phyloP scores from a whole-genome alignment of 2,797 vertebrate genomes.

The Sebastes hubbsi region DNA sequence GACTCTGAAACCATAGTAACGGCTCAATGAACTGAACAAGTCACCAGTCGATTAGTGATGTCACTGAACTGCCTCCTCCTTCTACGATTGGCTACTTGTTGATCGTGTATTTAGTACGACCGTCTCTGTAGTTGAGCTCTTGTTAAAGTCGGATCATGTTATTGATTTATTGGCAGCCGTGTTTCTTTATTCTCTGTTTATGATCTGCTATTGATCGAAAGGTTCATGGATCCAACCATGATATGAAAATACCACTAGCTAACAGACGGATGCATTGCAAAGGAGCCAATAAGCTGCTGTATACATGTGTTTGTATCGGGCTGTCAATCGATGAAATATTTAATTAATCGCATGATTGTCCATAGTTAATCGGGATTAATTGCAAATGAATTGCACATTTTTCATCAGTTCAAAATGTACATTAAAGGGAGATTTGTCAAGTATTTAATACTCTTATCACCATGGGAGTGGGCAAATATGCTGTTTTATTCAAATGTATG shows the following conservation, averaged over 20 bases:
- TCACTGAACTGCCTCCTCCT: neutral
- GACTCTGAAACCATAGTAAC: neutral
- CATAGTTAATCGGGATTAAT: no score
- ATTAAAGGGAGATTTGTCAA: no score
- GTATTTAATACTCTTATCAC: no score
- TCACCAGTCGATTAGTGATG: neutral
- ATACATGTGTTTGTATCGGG: neutral
- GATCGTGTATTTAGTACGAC: accelerated
- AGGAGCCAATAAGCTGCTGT: neutral
- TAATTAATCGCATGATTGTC: no score
- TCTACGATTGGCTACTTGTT: neutral
- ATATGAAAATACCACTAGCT: neutral
- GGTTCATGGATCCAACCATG: neutral
- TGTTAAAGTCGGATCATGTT: neutral
- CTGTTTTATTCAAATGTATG: accelerated
- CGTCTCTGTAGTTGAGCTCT: neutral
- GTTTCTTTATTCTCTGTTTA: neutral
- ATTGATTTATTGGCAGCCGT: neutral
- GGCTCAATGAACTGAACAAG: neutral
- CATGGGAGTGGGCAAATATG: no score
- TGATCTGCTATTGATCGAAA: neutral
- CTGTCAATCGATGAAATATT: no score
- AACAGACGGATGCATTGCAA: neutral
- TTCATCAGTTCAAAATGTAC: no score
- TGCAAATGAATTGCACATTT: no score